These are phyloP conservation scores for Lasioglossum zephyrum DNA, from an alignment of 2,888 invertebrate genomes.

Conservation along the genomic window DNA sequence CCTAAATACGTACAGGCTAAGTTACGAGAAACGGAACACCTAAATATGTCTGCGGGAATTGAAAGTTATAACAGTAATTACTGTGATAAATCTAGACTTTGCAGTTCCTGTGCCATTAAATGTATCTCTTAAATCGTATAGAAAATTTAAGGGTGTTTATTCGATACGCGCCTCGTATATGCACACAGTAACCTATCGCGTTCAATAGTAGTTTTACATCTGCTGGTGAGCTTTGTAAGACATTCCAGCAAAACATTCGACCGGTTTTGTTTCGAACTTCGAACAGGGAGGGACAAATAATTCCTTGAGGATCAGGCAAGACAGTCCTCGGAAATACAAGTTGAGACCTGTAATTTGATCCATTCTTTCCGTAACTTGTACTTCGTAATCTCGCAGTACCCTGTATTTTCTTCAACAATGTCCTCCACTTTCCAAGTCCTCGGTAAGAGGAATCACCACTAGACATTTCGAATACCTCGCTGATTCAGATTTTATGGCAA, in stretches of 20 bases:
- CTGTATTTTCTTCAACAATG: background rate
- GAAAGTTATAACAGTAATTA: background rate
- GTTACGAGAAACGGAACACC: conserved; percentile 8
- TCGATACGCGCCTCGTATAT: background rate
- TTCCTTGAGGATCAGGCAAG: background rate
- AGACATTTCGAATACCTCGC: background rate
- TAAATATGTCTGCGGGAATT: conserved; percentile 2
- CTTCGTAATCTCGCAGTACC: background rate
- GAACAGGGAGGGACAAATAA: background rate
- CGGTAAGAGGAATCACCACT: background rate
- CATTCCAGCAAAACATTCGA: background rate
- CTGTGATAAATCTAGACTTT: background rate
- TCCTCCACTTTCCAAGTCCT: background rate
- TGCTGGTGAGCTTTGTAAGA: background rate
- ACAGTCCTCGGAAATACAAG: background rate
- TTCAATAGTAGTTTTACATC: background rate
- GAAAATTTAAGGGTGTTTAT: background rate
- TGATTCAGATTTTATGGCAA: background rate
- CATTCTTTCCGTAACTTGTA: conserved; percentile 12
- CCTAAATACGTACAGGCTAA: background rate
- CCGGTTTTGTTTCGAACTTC: background rate
- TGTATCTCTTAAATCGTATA: background rate
- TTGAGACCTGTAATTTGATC: conserved; percentile 1
- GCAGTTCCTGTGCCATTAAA: background rate
- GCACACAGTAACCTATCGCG: background rate